Evolutionary conservation across 2,797 vertebrate species (phyloP), one percentile per base, ranked within the genome.

Genomic region (Sebastes elongatus): DNA sequence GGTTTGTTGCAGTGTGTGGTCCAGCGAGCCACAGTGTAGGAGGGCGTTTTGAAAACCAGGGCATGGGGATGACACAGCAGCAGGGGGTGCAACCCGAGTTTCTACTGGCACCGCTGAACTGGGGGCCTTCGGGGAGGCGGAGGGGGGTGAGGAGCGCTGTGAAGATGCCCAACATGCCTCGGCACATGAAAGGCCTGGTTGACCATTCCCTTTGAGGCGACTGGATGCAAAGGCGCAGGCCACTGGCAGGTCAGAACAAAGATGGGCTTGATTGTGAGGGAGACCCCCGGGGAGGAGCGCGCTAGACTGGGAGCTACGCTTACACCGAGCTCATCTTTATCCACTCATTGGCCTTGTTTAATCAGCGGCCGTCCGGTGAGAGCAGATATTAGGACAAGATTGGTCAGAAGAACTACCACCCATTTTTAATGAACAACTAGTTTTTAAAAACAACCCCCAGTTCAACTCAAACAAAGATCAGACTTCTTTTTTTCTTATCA

Each of bases 191-290:
- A 95, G 90, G 81, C 83, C 85, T 94, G 93, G 91, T 95, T 94
- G 95, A 88, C 88, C 92, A 95, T 95, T 96, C 95, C 91, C 92
- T 96, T 95, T 96, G 94, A 94, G 93, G 91, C 81, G 86, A 88
- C 91, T 94, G 88, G 88, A 93, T 93, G 87, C 91, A 89, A 91
- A 90, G 88, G 86, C 84, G 76, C 81, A 90, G 89, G 91, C 89
- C 89, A 92, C 88, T 78, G 89, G 91, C 91, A 86, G 92, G 93
- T 92, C 90, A 93, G 92, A 95, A 95, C 93, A 95, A 94, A 95
- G 91, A 88, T 66, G 61, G 79, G 61, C 86, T 87, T 87, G 91
- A 93, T 92, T 92, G 90, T 90, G 83, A 79, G 74, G 42, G 82
- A 78, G 69, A 74, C 82, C 89, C 85, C 56, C 74, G 18, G 78